phyloP scores from a whole-genome alignment of 2,113 vertebrate genomes.

The Corythornis vintsioides region DNA sequence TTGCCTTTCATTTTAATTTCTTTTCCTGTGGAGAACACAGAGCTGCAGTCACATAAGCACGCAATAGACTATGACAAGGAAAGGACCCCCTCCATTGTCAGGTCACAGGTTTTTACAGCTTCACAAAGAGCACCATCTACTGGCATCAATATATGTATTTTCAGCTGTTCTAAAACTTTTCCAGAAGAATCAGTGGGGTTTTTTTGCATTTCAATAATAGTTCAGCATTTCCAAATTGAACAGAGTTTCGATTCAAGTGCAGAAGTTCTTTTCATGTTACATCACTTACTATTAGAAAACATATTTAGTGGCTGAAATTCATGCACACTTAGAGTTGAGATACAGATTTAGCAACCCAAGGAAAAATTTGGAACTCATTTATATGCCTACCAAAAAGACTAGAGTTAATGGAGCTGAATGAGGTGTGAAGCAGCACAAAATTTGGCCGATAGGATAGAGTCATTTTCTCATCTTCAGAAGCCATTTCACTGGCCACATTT shows the following conservation, averaged over 20 bases:
- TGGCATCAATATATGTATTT: constrained; percentile 16
- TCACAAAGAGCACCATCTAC: constrained; percentile 54
- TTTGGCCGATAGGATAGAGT: constrained; percentile 3
- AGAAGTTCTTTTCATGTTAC: constrained; percentile 15
- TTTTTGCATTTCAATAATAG: neutral
- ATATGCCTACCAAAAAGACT: neutral
- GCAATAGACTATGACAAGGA: neutral
- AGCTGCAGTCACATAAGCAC: neutral
- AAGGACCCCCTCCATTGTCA: neutral
- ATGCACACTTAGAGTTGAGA: neutral
- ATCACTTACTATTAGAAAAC: neutral
- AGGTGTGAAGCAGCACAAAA: constrained; percentile 18
- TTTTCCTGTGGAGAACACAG: neutral
- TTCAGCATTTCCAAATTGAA: neutral
- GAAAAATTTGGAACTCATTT: constrained; percentile 28
- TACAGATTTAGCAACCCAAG: neutral
- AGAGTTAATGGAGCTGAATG: constrained; percentile 22
- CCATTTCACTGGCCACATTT: constrained; percentile 15
- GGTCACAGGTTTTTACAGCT: neutral
- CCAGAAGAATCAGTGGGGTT: neutral
- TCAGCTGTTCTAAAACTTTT: neutral
- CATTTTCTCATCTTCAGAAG: constrained; percentile 23
- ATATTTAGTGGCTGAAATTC: neutral
- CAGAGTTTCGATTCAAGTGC: neutral
- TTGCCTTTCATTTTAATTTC: neutral